Base-by-base conservation (phyloP, 64 coral and sea anemone species). In the Montipora cactus region DNA sequence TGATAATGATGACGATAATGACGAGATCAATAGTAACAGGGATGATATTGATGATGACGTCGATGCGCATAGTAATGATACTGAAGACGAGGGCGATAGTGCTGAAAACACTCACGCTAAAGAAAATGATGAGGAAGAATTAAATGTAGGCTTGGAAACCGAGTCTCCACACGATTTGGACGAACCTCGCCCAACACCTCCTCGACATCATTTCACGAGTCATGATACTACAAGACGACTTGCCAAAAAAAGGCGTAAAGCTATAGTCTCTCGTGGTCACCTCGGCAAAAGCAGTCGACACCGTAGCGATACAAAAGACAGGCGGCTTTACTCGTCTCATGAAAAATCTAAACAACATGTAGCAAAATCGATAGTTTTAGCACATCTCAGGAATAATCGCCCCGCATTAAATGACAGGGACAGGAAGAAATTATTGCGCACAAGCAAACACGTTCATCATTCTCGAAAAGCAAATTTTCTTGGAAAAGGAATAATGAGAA, bases 121-220 rank as follows among this genome's bases (percentile, higher is more conserved):
- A 1, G 6, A 57, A 8, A 11, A 57, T 57, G 53, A 57, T 57
- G 53, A 50, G 8, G 62, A 85, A 70, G 9, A 49, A 13, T 8
- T 49, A 49, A 6, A 50, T 51, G 0, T 51, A 45, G 45, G n/a
- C 37, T 45, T 48, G 66, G 82, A 86, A 1, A 50, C 45, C n/a
- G 66, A 86, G 82, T 64, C 44, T 15, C 45, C 18, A 86, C 22
- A 70, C 23, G 81, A 84, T 45, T 44, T 46, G 18, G 59, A 68
- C 59, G 59, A 67, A 22, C 82, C 82, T 86, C 82, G 66, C 45
- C 8, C 21, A 19, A 49, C 46, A 46, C 64, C 48, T 49, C 20
- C 66, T 86, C 66, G 18, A 2, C 18, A 71, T 0, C 25, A 71
- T 10, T 0, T 21, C 15, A 10, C 18, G 15, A 46, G 47, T 3